Conservation (phyloP, 53 echinoderm and acorn worm species). For the Henricia sp. region DNA sequence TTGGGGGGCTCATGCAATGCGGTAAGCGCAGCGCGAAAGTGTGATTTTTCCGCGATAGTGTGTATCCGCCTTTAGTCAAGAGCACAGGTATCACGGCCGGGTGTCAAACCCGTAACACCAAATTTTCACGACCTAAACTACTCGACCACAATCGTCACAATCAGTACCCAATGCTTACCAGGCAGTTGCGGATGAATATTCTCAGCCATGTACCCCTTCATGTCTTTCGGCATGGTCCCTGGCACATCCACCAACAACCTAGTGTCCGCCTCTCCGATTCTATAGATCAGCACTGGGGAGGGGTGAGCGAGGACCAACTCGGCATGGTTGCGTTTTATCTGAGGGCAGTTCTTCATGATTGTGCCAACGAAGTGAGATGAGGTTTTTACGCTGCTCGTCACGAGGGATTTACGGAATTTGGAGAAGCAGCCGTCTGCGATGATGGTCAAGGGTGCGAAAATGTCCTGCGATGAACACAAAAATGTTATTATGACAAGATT, state of each 20-base stretch:
- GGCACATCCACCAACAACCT: conserved; percentile 83
- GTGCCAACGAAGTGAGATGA: conserved; percentile 90
- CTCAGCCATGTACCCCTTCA: conserved; percentile 87
- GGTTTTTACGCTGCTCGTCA: conserved; percentile 73
- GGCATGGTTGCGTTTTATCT: conserved; percentile 81
- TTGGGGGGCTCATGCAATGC: too few relatives aligned
- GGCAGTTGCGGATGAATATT: conserved; percentile 86
- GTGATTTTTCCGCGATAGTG: too few relatives aligned
- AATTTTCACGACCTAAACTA: too few relatives aligned
- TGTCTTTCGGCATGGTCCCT: conserved; percentile 85
- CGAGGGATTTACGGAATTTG: conserved; percentile 88
- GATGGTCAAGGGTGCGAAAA: conserved; percentile 84
- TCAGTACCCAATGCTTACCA: too few relatives aligned
- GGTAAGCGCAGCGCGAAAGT: too few relatives aligned
- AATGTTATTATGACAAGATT: too few relatives aligned
- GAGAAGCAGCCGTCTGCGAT: conserved; percentile 97
- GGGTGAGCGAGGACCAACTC: conserved; percentile 87
- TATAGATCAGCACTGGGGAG: conserved; percentile 87
- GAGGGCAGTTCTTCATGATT: conserved; percentile 94
- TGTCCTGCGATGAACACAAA: conserved; percentile 56
- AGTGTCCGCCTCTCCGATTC: conserved; percentile 83
- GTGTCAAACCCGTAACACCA: too few relatives aligned
- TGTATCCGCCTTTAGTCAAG: too few relatives aligned
- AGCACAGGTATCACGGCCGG: too few relatives aligned
- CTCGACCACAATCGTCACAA: too few relatives aligned